Evolutionary conservation across 1,140 invertebrate genomes (phyloP).

Genomic region (Drosophila santomea): DNA sequence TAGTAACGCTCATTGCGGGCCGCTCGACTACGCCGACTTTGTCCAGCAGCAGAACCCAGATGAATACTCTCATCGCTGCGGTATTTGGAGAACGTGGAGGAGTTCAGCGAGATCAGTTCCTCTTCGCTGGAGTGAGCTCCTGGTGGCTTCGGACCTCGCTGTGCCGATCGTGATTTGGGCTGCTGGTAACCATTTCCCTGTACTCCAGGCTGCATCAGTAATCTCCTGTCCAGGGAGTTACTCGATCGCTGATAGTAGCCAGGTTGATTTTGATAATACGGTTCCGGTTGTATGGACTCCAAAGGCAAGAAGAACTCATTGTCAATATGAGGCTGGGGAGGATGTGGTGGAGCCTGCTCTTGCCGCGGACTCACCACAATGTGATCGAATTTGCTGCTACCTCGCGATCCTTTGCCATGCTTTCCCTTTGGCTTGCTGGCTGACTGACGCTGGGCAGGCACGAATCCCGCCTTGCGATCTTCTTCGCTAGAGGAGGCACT

Average conservation of each 20-base stretch:
- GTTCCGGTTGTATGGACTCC: conserved; percentile 85
- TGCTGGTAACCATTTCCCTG: conserved; percentile 22
- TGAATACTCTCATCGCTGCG: conserved; percentile 89
- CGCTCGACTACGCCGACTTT: conserved; percentile 86
- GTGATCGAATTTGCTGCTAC: conserved; percentile 86
- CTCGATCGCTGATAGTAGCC: conserved; percentile 84
- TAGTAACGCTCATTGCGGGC: conserved; percentile 92
- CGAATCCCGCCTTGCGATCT: conserved; percentile 86
- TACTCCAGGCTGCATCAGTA: conserved; percentile 36
- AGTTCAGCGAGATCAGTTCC: conserved; percentile 88
- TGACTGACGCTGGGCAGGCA: conserved; percentile 67
- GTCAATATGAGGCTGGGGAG: conserved; percentile 58
- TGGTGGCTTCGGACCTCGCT: conserved; percentile 84
- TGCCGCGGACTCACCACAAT: conserved; percentile 79
- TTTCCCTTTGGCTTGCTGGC: conserved; percentile 60
- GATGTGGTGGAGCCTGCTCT: conserved; percentile 25
- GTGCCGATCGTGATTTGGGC: conserved; percentile 53
- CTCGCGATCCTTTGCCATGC: conserved; percentile 79
- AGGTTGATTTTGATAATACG: conserved; percentile 79
- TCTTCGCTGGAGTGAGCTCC: conserved; percentile 91
- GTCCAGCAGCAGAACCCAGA: conserved; percentile 85
- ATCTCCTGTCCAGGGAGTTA: conserved; percentile 80
- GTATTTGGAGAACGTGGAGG: conserved; percentile 87
- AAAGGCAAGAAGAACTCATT: conserved; percentile 86
- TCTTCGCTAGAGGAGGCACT: conserved; percentile 87